Conservation (phyloP, 2,888 invertebrate genomes). For the Empis livida region DNA sequence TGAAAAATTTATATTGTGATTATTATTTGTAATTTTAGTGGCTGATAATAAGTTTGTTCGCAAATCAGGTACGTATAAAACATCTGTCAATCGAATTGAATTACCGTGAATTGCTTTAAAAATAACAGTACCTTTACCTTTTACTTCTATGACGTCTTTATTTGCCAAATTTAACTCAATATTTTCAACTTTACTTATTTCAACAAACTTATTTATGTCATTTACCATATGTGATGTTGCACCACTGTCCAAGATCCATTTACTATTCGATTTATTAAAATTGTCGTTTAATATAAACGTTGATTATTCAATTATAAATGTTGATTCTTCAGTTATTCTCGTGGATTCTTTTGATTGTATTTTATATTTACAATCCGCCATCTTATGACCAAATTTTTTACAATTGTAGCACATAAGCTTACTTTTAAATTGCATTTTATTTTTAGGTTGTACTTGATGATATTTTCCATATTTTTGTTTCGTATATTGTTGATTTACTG, state of each 20-base stretch:
- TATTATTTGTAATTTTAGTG: constrained; percentile 3
- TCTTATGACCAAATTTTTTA: too few species aligned
- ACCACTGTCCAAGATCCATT: constrained; percentile 4
- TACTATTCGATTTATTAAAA: too few species aligned
- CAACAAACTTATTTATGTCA: background rate
- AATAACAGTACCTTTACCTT: background rate
- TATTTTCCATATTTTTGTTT: too few species aligned
- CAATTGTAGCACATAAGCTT: too few species aligned
- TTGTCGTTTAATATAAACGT: too few species aligned
- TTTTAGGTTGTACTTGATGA: too few species aligned
- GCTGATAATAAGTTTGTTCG: constrained; percentile 3
- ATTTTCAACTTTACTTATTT: background rate
- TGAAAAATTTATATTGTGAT: background rate
- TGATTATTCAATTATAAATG: background rate
- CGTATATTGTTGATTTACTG: too few species aligned
- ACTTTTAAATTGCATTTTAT: too few species aligned
- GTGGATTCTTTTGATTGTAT: too few species aligned
- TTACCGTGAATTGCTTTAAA: too few species aligned
- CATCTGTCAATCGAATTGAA: background rate
- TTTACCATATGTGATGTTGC: constrained; percentile 6
- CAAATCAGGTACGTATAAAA: constrained; percentile 1
- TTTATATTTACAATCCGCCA: too few species aligned
- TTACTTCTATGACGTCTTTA: background rate
- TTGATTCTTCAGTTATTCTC: too few species aligned
- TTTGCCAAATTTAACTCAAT: background rate